phyloP scores from a whole-genome alignment of 2,888 invertebrate species.

The Drosophila mercatorum region DNA sequence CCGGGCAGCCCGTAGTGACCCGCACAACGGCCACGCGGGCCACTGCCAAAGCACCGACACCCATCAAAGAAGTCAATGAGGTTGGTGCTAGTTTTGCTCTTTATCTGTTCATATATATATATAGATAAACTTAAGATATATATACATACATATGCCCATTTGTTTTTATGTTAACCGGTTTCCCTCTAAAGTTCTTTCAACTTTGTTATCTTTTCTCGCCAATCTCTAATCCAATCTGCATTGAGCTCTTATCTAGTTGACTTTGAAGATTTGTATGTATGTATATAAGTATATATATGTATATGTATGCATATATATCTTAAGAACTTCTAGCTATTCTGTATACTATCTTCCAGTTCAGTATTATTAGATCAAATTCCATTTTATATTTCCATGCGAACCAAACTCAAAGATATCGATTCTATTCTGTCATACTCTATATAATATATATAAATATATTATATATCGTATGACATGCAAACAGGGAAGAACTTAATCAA shows the following conservation, averaged over 20 bases:
- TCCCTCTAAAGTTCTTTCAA: constrained; percentile 6
- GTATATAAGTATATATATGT: background rate
- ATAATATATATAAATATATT: too few relatives aligned
- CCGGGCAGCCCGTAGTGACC: constrained; percentile 49
- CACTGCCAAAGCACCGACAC: constrained; percentile 64
- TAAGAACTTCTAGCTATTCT: too few relatives aligned
- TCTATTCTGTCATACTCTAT: too few relatives aligned
- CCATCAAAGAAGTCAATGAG: constrained; percentile 76
- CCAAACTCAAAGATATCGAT: too few relatives aligned
- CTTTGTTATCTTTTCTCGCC: constrained; percentile 22
- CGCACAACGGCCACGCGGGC: constrained; percentile 45
- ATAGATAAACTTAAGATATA: background rate
- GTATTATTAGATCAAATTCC: too few relatives aligned
- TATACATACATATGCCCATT: background rate
- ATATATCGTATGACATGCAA: too few relatives aligned
- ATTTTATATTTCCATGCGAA: too few relatives aligned
- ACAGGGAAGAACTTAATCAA: too few relatives aligned
- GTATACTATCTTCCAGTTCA: too few relatives aligned
- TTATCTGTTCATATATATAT: background rate
- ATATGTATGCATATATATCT: background rate
- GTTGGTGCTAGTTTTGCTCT: constrained; percentile 49
- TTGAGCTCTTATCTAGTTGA: constrained; percentile 21
- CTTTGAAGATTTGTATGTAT: background rate
- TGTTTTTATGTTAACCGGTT: constrained; percentile 38
- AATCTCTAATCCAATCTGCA: constrained; percentile 20